Base-by-base conservation (phyloP, 2,797 vertebrate species). In the Mus spretus region DNA sequence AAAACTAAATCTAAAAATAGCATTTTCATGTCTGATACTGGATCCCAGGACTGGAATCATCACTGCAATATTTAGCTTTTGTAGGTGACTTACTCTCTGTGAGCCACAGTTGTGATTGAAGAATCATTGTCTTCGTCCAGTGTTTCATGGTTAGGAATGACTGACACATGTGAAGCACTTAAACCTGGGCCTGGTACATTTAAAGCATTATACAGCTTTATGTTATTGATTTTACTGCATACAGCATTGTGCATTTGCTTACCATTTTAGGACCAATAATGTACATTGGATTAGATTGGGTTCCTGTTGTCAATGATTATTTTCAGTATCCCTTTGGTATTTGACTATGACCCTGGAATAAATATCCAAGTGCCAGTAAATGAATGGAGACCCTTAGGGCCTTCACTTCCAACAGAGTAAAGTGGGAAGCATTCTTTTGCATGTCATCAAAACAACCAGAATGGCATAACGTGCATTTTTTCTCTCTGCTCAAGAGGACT, bases 341-440 rank as follows among this genome's bases (percentile, higher is more conserved):
- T 93, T 82, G 22, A 22, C 37, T 89, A 3, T 77, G 81, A 90
- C 22, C 34, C 57, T 44, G 50, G 34, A 44, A 78, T 95, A 94
- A 93, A 78, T 53, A 91, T 75, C 8, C n/a, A 96, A 44, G 28
- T 77, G 61, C 37, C 14, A 85, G 8, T 93, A 72, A 93, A 24
- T 65, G 40, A 90, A 37, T 67, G 70, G 67, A 77, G 37, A 93
- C 55, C 10, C 14, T 63, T 80, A 72, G 70, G 3, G 59, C 4
- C 6, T 47, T 94, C 34, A 34, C 47, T 85, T 88, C 44, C 63
- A 50, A n/a, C 19, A 40, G 40, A 86, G 53, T 31, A 28, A 78
- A 63, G 31, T 67, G 26, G 26, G 37, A 63, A 74, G 28, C 19
- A 40, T 80, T 86, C 89, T 37, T 63, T 40, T 78, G n/a, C 80